These are phyloP conservation scores for Disparrhopalites patrizii DNA, from an alignment of 2,888 invertebrate species.

Conservation along the genomic window DNA sequence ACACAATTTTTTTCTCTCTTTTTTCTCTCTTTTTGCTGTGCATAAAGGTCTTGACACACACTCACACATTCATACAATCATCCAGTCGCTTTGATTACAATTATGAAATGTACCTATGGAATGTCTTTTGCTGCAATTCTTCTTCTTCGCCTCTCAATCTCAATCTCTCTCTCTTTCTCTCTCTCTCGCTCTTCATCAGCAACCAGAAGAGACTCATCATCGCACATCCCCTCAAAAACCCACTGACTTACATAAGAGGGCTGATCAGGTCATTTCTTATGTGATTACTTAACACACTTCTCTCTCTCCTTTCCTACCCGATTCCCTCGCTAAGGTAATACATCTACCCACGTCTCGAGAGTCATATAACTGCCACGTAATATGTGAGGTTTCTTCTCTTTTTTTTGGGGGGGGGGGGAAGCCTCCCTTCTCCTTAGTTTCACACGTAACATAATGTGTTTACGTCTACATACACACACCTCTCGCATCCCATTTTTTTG, in stretches of 20 bases:
- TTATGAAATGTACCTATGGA: not conserved
- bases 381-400: not conserved
- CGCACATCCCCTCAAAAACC: slow-evolving; percentile 18
- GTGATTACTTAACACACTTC: slow-evolving; percentile 22
- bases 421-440: too few relatives aligned
- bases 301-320: not conserved
- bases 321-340: not conserved
- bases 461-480: too few relatives aligned
- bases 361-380: not conserved
- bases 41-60: too few relatives aligned
- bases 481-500: too few relatives aligned
- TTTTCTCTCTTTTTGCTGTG: too few relatives aligned
- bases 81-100: not conserved
- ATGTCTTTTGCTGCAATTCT: not conserved
- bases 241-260: slow-evolving; percentile 29
- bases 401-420: not conserved
- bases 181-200: not conserved
- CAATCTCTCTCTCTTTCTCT: not conserved
- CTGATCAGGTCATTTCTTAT: slow-evolving; percentile 18
- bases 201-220: not conserved
- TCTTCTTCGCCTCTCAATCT: not conserved
- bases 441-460: too few relatives aligned
- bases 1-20: too few relatives aligned
- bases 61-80: not conserved
- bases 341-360: not conserved